Evolutionary conservation across 2,113 vertebrate genomes (phyloP), one percentile per base, ranked within the genome.

Genomic region (Cheilinus undulatus): DNA sequence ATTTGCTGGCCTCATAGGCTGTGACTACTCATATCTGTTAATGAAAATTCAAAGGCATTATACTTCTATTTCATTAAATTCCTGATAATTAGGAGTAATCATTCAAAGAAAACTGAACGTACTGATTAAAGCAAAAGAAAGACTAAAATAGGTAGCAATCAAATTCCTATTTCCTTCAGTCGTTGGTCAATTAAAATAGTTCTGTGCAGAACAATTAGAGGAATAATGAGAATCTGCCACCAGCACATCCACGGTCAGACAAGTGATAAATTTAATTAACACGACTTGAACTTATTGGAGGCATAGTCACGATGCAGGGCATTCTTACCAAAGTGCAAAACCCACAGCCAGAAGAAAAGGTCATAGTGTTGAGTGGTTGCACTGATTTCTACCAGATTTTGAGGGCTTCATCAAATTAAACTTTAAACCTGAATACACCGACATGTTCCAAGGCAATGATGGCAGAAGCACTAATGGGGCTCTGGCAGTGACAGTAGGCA

Each of bases 31-130:
- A 63, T 66, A 22, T 49, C 10, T 27, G 32, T 53, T 28, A 17
- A 58, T 36, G 22, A 15, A 64, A 69, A 53, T 38, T 26, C 23
- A 28, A 50, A 48, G 36, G 49, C 30, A 36, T 61, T 64, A 45
- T 42, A 43, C 15, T 50, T 62, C 24, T 73, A 20, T 57, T 73
- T 60, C 0, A 60, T 22, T 50, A 53, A 52, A 46, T 46, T 12
- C 7, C 38, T 1, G n/a, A 15, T 57, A 32, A 68, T 36, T 56
- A 42, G 10, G 34, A 42, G 24, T 42, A 32, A 32, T 45, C 12
- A 45, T 24, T 54, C n/a, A 54, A 54, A 43, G 49, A 42, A 1
- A 42, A 53, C 12, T 52, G 26, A 8, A 42, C 11, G 9, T 8
- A n/a, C 7, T n/a, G 42, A 2, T 45, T n/a, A 45, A 45, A n/a